Conservation (phyloP, 2,888 invertebrate genomes). For the Dryobota labecula region DNA sequence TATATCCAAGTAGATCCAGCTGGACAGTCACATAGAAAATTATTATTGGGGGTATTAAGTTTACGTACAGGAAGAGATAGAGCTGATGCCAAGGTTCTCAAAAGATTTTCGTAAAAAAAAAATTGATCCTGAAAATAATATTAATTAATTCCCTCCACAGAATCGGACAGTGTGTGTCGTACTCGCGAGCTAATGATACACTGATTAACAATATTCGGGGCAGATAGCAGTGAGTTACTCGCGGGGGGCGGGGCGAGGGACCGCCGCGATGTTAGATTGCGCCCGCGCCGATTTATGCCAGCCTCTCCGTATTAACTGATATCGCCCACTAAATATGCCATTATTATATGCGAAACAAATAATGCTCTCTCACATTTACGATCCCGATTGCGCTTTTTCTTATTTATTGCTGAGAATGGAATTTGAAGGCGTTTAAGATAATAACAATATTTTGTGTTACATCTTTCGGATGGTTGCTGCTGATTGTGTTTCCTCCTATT, state of each 20-base stretch:
- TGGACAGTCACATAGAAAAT: background rate
- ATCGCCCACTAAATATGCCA: conserved; percentile 90
- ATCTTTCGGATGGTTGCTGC: conserved; percentile 52
- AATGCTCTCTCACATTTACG: conserved; percentile 79
- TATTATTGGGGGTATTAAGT: background rate
- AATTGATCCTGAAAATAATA: background rate
- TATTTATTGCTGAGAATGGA: conserved; percentile 85
- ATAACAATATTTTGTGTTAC: conserved; percentile 66
- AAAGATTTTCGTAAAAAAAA: background rate
- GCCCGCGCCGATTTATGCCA: conserved; percentile 86
- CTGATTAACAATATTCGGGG: conserved; percentile 91
- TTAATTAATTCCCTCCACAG: conserved; percentile 39
- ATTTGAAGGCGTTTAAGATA: conserved; percentile 72
- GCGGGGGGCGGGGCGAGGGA: conserved; percentile 81
- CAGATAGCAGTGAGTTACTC: conserved; percentile 88
- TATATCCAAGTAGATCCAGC: background rate
- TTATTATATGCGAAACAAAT: conserved; percentile 90
- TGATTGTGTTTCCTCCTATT: conserved; percentile 52
- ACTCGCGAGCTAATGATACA: conserved; percentile 86
- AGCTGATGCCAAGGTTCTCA: background rate
- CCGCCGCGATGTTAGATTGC: conserved; percentile 86
- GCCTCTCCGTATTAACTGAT: conserved; percentile 89
- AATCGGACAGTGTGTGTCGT: conserved; percentile 75
- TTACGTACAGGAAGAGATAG: background rate
- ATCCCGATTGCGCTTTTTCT: conserved; percentile 74